A percentile compares a stretch with the other conserved stretches of the same genome.
These are phyloP conservation scores for Turnix velox DNA, from an alignment of 2,113 vertebrate genomes.

Conservation along the genomic window DNA sequence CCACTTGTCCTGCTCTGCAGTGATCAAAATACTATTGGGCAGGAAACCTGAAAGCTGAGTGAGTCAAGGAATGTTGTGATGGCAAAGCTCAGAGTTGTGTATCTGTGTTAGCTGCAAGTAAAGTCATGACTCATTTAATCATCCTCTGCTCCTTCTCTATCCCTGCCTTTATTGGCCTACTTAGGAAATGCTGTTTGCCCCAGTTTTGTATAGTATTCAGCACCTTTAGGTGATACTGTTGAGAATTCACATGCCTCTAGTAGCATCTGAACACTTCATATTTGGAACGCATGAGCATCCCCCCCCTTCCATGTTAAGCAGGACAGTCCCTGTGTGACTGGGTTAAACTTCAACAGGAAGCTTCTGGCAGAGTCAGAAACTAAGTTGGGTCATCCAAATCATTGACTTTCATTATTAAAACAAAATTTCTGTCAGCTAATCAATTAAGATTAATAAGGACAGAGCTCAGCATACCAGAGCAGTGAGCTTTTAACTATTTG, in stretches of 20 bases:
- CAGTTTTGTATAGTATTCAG: neutral
- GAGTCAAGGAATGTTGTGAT: neutral
- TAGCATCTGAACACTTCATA: neutral
- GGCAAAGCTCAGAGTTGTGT: neutral
- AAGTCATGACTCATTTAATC: neutral
- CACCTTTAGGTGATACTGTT: neutral
- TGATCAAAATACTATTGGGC: neutral
- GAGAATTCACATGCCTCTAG: neutral
- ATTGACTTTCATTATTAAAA: neutral
- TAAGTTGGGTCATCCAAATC: neutral
- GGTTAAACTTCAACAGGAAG: neutral
- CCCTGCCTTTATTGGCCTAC: neutral
- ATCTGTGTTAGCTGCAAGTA: accelerated
- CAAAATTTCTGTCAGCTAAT: neutral
- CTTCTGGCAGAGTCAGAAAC: neutral
- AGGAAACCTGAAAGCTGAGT: neutral
- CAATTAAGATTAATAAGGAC: neutral
- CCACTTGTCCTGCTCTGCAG: neutral
- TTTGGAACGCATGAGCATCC: neutral
- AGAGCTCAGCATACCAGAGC: neutral
- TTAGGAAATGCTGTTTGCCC: neutral
- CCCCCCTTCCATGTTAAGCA: neutral
- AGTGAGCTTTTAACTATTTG: neutral
- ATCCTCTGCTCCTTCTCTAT: neutral
- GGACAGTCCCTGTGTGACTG: neutral